A percentile compares a stretch with the other conserved stretches of the same genome.
Evolutionary conservation across 2,888 invertebrate genomes (phyloP).

Genomic region (Cinara cedri): DNA sequence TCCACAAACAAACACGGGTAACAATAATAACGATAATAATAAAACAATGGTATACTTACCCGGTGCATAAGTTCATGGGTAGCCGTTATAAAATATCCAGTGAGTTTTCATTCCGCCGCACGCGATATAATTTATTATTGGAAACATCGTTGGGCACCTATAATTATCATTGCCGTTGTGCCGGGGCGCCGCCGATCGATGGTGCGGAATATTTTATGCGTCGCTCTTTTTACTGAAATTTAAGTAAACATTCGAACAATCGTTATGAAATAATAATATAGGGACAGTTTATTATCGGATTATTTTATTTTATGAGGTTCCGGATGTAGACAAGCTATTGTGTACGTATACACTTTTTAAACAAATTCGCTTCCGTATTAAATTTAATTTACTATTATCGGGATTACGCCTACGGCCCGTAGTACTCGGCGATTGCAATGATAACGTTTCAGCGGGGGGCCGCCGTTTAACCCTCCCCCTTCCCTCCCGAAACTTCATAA

Average conservation of each 20-base stretch:
- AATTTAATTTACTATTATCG: no score
- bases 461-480: no score
- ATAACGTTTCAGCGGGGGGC: no score
- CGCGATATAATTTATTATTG: slow-evolving; percentile 1
- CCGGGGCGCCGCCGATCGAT: background rate
- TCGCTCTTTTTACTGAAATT: background rate
- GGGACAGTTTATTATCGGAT: no score
- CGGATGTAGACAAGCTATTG: no score
- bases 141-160: background rate
- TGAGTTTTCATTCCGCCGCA: background rate
- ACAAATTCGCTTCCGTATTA: no score
- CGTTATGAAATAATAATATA: slow-evolving; percentile 2
- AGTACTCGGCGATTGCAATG: no score
- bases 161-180: background rate
- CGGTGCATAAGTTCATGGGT: background rate
- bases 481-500: no score
- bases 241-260: slow-evolving; percentile 15
- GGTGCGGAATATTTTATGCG: background rate
- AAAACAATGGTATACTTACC: background rate
- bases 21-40: no score
- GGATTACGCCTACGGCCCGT: no score
- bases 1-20: background rate
- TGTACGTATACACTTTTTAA: no score
- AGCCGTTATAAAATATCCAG: background rate
- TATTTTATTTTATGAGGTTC: no score